phyloP scores from a whole-genome alignment of 1,140 invertebrate species.

The Copidosoma floridanum region DNA sequence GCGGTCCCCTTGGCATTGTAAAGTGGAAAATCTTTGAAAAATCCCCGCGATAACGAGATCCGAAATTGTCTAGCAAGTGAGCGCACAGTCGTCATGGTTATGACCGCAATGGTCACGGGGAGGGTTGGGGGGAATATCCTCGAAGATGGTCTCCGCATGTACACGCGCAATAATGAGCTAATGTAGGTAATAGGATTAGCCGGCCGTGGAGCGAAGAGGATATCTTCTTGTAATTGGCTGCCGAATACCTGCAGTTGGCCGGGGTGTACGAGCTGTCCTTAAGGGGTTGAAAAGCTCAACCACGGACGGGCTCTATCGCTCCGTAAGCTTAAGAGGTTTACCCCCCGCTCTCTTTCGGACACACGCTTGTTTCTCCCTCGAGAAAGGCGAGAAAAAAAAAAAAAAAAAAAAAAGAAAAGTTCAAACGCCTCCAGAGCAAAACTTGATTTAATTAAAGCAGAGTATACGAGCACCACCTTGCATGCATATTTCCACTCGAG shows the following conservation, averaged over 20 bases:
- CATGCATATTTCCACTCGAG: neutral
- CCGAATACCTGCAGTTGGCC: slow-evolving; percentile 51
- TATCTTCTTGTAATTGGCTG: slow-evolving; percentile 53
- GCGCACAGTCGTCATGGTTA: neutral
- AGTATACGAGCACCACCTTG: neutral
- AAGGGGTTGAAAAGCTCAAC: slow-evolving; percentile 42
- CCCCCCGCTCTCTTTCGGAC: no score
- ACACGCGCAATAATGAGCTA: slow-evolving; percentile 48
- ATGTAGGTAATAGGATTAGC: slow-evolving; percentile 53
- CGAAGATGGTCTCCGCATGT: no score
- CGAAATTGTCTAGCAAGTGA: neutral
- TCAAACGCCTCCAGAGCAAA: neutral
- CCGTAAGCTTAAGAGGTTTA: slow-evolving; percentile 45
- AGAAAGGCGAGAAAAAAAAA: neutral
- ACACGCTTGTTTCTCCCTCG: no score
- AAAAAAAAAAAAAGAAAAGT: neutral
- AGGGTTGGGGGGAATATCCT: no score
- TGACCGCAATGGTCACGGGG: no score
- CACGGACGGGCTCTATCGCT: slow-evolving; percentile 37
- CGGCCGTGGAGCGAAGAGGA: neutral
- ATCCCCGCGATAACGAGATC: no score
- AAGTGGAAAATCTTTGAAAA: no score
- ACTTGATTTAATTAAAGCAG: neutral
- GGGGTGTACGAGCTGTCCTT: slow-evolving; percentile 36
- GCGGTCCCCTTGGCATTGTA: no score